Base-by-base conservation (phyloP, 2,888 invertebrate species). In the Clepsis dumicolana region DNA sequence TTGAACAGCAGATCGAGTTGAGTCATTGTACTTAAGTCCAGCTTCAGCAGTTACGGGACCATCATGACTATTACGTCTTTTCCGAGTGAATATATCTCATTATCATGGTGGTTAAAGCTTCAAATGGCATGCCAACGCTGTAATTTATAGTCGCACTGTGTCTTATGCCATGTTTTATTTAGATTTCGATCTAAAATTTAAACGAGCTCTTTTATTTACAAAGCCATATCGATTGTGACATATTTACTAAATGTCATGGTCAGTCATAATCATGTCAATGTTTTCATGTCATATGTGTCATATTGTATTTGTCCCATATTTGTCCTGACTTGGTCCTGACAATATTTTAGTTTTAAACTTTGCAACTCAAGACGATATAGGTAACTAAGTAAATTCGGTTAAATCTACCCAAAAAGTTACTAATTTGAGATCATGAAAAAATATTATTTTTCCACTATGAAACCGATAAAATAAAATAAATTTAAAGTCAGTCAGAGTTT, bases 211-310 rank as follows among this genome's bases (percentile, higher is more conserved):
- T 32, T 32, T 54, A 48, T 48, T 21, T 48, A 21, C 48, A 10
- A 48, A 48, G 48, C 48, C 48, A 21, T 48, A 48, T 48, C 12
- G 48, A 48, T 48, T 48, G 12, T 48, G 48, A 48, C 48, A 48
- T 48, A 18, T 48, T 48, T 48, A 48, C 48, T 21, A 48, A 21
- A 48, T 48, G 48, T 21, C 48, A 48, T 18, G 18, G 21, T 48
- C 41, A 41, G 7, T 18, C 41, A 44, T 8, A 16, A 4, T 44
- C n/a, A 38, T 38, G n/a, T n/a, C n/a, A n/a, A 29, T 29, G 29
- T 29, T 29, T 4, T 29, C 29, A 29, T 29, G 29, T 4, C 29
- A 29, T n/a, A n/a, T n/a, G n/a, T n/a, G n/a, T n/a, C n/a, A n/a
- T n/a, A n/a, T n/a, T n/a, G n/a, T n/a, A n/a, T n/a, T n/a, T n/a